Conservation (phyloP, 2,888 invertebrate species). For the Rhorus exstirpatorius region DNA sequence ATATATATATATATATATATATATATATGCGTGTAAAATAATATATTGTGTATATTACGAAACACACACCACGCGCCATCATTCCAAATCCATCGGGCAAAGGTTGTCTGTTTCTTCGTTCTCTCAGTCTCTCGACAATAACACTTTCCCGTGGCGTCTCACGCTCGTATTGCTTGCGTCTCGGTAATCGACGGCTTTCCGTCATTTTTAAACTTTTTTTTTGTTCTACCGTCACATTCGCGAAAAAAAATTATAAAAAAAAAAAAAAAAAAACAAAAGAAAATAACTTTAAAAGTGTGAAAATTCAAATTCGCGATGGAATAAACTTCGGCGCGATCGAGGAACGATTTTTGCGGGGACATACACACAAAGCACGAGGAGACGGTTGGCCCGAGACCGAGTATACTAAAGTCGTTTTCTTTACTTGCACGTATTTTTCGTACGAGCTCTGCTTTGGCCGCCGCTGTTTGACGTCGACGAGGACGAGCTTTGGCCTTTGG, state of each 20-base stretch:
- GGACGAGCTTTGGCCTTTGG: slow-evolving; percentile 51
- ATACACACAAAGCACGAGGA: slow-evolving; percentile 43
- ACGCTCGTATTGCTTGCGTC: slow-evolving; percentile 73
- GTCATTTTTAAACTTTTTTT: slow-evolving; percentile 73
- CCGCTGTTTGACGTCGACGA: slow-evolving; percentile 61
- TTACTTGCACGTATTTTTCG: no score
- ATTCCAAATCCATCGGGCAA: slow-evolving; percentile 76
- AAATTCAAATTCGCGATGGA: not conserved
- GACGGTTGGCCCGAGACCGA: slow-evolving; percentile 60
- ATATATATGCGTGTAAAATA: no score
- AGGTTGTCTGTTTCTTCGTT: slow-evolving; percentile 73
- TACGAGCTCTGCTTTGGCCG: slow-evolving; percentile 38
- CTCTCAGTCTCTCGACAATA: slow-evolving; percentile 65
- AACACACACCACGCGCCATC: slow-evolving; percentile 72
- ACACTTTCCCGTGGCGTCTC: slow-evolving; percentile 60
- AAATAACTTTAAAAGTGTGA: not conserved
- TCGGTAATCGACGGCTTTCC: slow-evolving; percentile 74
- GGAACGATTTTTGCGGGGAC: slow-evolving; percentile 15
- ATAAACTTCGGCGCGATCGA: slow-evolving; percentile 17
- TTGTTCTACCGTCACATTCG: slow-evolving; percentile 36
- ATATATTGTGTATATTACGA: slow-evolving; percentile 36
- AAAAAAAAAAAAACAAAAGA: not conserved
- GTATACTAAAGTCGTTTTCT: no score
- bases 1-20: no score
- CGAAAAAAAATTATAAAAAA: slow-evolving; percentile 1